These are phyloP conservation scores for Eristalis pertinax DNA, from an alignment of 2,888 invertebrate species.

Conservation along the genomic window DNA sequence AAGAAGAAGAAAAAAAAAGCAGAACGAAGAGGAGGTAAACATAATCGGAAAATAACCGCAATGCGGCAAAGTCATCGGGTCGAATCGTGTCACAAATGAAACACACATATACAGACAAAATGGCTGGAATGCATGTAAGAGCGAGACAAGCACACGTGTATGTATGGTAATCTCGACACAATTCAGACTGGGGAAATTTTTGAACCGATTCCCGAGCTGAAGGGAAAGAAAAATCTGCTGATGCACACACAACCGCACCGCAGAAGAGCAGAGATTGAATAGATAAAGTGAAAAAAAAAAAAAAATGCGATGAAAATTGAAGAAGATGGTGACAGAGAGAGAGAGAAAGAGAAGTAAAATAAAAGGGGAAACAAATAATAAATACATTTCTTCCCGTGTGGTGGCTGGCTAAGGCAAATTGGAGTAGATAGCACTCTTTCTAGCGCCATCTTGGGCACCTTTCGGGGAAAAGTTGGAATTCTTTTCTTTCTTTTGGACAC, in stretches of 20 bases:
- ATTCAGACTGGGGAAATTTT: conserved; percentile 39
- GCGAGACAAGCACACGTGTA: conserved; percentile 45
- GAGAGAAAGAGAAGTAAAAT: conserved; percentile 17
- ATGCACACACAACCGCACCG: neutral
- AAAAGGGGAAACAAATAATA: conserved; percentile 67
- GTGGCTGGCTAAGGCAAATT: neutral
- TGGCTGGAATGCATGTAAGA: conserved; percentile 73
- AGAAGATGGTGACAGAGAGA: no score
- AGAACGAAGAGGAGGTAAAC: conserved; percentile 57
- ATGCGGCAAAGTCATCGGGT: conserved; percentile 80
- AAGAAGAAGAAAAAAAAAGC: neutral
- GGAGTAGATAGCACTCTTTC: neutral
- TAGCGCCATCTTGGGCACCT: conserved; percentile 62
- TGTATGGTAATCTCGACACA: conserved; percentile 41
- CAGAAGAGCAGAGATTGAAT: neutral
- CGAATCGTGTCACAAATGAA: conserved; percentile 77
- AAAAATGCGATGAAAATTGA: no score
- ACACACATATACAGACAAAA: conserved; percentile 57
- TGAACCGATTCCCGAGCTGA: conserved; percentile 57
- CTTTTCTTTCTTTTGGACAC: conserved; percentile 74
- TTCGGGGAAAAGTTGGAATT: conserved; percentile 36
- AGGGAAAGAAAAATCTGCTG: neutral
- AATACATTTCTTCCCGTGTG: conserved; percentile 32
- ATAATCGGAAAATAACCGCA: conserved; percentile 81
- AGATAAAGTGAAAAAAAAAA: conserved; percentile 36